Percentiles rank a stretch among this genome's conserved stretches.
Evolutionary conservation across 1,140 invertebrate species (phyloP).

Genomic region (Dendrolimus punctatus): DNA sequence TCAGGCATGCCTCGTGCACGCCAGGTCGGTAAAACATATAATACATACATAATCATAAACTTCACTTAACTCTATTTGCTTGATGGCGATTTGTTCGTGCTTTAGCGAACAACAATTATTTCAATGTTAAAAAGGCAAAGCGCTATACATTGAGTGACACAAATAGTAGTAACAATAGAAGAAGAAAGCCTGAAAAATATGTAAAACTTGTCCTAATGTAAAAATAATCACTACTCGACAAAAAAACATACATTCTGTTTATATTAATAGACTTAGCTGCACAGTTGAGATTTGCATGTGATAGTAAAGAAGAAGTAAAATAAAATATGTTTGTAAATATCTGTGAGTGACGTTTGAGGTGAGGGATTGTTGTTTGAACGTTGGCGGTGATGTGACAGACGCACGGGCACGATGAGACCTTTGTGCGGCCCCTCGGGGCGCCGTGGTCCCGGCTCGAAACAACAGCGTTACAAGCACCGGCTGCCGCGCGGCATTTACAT

Average conservation of each 20-base stretch:
- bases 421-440: conserved; percentile 76
- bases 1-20: conserved; percentile 72
- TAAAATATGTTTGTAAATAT: not conserved
- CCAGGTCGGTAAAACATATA: conserved; percentile 62
- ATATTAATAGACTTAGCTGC: no score
- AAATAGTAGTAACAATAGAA: no score
- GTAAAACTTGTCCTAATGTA: no score
- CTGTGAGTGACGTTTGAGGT: not conserved
- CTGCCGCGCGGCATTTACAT: conserved; percentile 97
- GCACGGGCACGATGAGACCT: conserved; percentile 83
- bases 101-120: no score
- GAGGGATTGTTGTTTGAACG: conserved; percentile 39
- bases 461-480: conserved; percentile 89
- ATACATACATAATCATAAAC: no score
- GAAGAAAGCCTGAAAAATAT: no score
- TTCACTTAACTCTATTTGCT: no score
- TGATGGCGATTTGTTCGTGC: no score
- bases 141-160: no score
- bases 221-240: no score
- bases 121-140: no score
- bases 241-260: no score
- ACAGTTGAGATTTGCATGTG: conserved; percentile 6
- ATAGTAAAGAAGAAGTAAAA: not conserved
- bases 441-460: conserved; percentile 70
- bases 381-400: conserved; percentile 72